Conservation (phyloP, 2,888 invertebrate genomes). For the Cephonodes hylas region DNA sequence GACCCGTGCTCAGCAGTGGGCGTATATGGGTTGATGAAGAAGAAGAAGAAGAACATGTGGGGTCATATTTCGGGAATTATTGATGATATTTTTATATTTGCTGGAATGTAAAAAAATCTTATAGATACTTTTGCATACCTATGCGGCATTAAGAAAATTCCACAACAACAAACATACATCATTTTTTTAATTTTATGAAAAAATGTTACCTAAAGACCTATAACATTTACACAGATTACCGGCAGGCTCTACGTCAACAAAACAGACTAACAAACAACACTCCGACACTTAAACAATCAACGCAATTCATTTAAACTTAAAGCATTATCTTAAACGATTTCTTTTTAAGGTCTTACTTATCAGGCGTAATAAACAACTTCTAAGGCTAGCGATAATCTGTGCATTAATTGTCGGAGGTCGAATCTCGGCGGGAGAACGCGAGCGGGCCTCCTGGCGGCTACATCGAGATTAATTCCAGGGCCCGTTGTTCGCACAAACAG, state of each 20-base stretch:
- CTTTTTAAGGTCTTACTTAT: background rate
- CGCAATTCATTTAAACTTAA: background rate
- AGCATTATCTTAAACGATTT: background rate
- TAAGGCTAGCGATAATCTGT: constrained; percentile 1
- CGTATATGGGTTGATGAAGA: too few species aligned
- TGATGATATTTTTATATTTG: too few species aligned
- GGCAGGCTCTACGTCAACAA: background rate
- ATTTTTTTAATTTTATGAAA: too few species aligned
- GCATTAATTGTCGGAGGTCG: constrained; percentile 3
- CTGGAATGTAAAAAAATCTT: too few species aligned
- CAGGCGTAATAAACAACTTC: background rate
- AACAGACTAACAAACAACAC: background rate
- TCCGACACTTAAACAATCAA: background rate
- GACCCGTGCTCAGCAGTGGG: too few species aligned
- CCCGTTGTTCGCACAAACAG: constrained; percentile 27
- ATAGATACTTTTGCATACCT: too few species aligned
- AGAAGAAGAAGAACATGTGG: too few species aligned
- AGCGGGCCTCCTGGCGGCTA: constrained; percentile 36
- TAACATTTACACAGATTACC: background rate
- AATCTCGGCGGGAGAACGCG: background rate
- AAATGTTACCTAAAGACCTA: too few species aligned
- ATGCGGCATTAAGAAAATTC: too few species aligned
- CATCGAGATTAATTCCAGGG: constrained; percentile 45
- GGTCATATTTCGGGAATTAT: too few species aligned
- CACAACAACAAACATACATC: too few species aligned